These are phyloP conservation scores for Romanogobio albipinnatus DNA, from an alignment of 2,113 vertebrate species.

Conservation along the genomic window DNA sequence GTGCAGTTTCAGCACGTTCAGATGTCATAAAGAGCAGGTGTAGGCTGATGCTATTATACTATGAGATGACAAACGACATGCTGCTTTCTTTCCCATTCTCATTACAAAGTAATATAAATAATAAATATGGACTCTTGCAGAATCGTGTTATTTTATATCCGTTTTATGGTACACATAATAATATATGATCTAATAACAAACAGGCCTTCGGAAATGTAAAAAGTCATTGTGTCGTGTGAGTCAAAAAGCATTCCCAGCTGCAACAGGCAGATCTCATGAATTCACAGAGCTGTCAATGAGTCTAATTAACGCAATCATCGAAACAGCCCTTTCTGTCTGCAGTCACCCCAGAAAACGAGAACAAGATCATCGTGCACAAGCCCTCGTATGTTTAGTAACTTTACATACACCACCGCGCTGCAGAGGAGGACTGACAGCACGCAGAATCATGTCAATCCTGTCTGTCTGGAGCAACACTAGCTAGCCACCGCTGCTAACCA, in stretches of 20 bases:
- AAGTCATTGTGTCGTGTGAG: not conserved
- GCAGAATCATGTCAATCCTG: slow-evolving; percentile 39
- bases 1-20: not conserved
- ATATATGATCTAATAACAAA: not conserved
- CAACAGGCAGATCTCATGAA: slow-evolving; percentile 25
- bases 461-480: slow-evolving; percentile 46
- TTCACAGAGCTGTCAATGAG: slow-evolving; percentile 15
- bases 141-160: not conserved
- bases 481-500: slow-evolving; percentile 54
- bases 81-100: not conserved
- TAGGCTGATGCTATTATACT: not conserved
- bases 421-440: slow-evolving; percentile 16
- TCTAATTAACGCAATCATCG: slow-evolving; percentile 14
- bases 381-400: not conserved
- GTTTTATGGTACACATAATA: too few relatives aligned
- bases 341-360: not conserved
- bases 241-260: not conserved
- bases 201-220: not conserved
- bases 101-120: not conserved
- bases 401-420: not conserved
- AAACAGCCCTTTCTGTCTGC: slow-evolving; percentile 1
- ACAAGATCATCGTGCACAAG: not conserved
- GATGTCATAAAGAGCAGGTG: not conserved
- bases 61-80: not conserved
- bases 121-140: not conserved